phyloP scores from a whole-genome alignment of 2,113 vertebrate genomes.

The Bubo blakistoni region DNA sequence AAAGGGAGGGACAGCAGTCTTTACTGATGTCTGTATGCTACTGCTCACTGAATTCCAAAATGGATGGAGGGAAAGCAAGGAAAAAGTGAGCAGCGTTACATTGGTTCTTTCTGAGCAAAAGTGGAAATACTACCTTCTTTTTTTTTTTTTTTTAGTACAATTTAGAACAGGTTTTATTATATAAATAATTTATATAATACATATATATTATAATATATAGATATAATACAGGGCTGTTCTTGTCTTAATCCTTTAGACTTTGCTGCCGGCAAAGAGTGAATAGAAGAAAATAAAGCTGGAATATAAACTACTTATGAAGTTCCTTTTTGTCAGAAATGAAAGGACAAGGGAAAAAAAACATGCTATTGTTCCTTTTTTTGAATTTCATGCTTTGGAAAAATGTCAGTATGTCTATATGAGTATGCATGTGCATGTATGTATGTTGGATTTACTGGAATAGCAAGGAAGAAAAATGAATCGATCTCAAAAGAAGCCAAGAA shows the following conservation, averaged over 20 bases:
- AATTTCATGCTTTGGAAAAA: not conserved
- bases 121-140: not conserved
- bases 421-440: not conserved
- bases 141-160: not conserved
- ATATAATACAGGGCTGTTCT: not conserved
- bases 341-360: not conserved
- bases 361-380: not conserved
- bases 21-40: not conserved
- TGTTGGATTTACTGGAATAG: not conserved
- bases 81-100: not conserved
- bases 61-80: not conserved
- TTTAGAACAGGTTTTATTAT: not conserved
- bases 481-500: conserved; percentile 19
- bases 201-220: not conserved
- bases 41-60: not conserved
- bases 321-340: not conserved
- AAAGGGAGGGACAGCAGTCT: not conserved
- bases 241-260: not conserved
- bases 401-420: not conserved
- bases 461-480: not conserved
- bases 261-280: not conserved
- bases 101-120: not conserved
- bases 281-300: not conserved
- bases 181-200: not conserved
- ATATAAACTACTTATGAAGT: not conserved